phyloP scores from a whole-genome alignment of 2,797 vertebrate species.

The Phaenicophaeus curvirostris region DNA sequence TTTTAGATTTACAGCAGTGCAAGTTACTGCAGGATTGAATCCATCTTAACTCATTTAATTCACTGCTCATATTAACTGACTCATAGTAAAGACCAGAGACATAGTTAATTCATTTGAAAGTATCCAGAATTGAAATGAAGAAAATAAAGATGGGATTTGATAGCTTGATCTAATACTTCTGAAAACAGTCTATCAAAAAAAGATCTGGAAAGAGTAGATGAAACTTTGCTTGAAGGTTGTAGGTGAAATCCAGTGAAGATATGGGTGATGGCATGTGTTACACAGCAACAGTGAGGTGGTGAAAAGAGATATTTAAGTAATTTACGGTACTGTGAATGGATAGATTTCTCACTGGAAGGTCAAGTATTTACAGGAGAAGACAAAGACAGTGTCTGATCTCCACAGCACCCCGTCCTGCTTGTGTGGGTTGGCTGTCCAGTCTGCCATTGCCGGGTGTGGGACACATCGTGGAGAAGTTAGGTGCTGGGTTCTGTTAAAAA shows the following conservation, averaged over 20 bases:
- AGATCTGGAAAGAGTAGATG: background rate
- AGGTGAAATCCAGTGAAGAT: background rate
- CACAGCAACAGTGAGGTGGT: background rate
- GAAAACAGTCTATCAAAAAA: background rate
- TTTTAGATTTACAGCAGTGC: background rate
- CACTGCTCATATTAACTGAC: background rate
- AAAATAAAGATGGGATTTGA: background rate
- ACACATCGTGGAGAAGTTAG: background rate
- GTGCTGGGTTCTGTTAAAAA: background rate
- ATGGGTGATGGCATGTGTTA: background rate
- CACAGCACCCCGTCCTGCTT: background rate
- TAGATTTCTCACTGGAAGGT: background rate
- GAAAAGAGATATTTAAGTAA: background rate
- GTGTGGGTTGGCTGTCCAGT: background rate
- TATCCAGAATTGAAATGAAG: background rate
- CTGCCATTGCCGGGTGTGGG: accelerated
- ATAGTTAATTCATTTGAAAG: background rate
- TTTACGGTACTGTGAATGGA: background rate
- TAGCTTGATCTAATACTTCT: background rate
- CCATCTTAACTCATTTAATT: background rate
- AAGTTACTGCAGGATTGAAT: background rate
- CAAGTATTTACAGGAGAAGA: background rate
- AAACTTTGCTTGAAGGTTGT: background rate
- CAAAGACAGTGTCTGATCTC: accelerated
- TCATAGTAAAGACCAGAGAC: background rate